phyloP scores from a whole-genome alignment of 2,888 invertebrate species.

The Pseudococcus longispinus region DNA sequence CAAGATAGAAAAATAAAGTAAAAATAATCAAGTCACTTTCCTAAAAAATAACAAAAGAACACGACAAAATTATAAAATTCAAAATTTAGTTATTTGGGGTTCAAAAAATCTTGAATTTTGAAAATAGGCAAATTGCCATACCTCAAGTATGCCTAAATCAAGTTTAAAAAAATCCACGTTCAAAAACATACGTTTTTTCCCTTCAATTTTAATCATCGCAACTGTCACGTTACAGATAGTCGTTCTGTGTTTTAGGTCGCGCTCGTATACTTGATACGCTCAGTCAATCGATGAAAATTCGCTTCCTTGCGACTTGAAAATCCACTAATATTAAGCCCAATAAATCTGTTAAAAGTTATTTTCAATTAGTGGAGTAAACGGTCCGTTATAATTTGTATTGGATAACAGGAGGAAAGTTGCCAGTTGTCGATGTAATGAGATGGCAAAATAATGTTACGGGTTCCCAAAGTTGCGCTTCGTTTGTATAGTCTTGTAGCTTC shows the following conservation, averaged over 20 bases:
- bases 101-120: no score
- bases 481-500: not conserved
- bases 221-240: not conserved
- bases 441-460: constrained; percentile 51
- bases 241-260: not conserved
- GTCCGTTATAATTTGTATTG: constrained; percentile 56
- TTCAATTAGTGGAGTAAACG: constrained; percentile 56
- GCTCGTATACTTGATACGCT: not conserved
- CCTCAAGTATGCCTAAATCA: no score
- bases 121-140: no score
- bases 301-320: not conserved
- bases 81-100: no score
- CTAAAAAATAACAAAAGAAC: no score
- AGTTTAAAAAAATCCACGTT: no score
- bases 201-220: not conserved
- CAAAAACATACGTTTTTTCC: no score
- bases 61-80: no score
- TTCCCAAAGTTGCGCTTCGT: not conserved
- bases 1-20: no score
- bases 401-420: constrained; percentile 55
- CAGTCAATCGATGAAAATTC: not conserved
- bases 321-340: constrained; percentile 24
- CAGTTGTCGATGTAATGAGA: constrained; percentile 56
- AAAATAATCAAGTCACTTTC: no score
- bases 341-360: constrained; percentile 56